A percentile compares a stretch with the other conserved stretches of the same genome.
Conservation (phyloP, 2,797 vertebrate genomes). For the Siniperca scherzeri region DNA sequence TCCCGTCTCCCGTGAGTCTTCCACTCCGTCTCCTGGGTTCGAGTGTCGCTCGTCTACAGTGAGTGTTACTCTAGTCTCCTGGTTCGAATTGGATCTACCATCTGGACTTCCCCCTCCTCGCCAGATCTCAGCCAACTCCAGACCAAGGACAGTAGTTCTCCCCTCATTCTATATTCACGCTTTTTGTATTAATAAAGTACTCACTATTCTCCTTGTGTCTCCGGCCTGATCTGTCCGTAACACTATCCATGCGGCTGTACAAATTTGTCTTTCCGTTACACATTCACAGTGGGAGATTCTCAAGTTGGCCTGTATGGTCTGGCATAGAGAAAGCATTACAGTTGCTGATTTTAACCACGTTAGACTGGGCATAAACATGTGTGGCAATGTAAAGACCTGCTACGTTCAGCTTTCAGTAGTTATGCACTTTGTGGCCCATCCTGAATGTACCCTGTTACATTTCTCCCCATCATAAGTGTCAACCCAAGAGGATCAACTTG, state of each 20-base stretch:
- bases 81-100: no score
- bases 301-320: neutral
- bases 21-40: no score
- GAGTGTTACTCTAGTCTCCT: no score
- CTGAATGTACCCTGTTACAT: neutral
- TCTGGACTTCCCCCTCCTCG: no score
- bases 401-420: neutral
- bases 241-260: neutral
- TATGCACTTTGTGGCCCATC: neutral
- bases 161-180: no score
- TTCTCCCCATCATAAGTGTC: neutral
- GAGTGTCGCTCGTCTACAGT: no score
- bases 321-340: neutral
- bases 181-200: no score
- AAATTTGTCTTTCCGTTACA: conserved; percentile 4
- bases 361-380: neutral
- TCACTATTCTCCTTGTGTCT: no score
- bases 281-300: neutral
- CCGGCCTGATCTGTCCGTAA: no score
- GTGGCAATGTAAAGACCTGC: neutral
- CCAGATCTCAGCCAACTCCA: no score
- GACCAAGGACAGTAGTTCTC: no score
- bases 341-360: neutral
- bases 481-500: neutral
- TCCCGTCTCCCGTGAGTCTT: no score